Conservation (phyloP, 2,888 invertebrate species). For the Apamea monoglypha region DNA sequence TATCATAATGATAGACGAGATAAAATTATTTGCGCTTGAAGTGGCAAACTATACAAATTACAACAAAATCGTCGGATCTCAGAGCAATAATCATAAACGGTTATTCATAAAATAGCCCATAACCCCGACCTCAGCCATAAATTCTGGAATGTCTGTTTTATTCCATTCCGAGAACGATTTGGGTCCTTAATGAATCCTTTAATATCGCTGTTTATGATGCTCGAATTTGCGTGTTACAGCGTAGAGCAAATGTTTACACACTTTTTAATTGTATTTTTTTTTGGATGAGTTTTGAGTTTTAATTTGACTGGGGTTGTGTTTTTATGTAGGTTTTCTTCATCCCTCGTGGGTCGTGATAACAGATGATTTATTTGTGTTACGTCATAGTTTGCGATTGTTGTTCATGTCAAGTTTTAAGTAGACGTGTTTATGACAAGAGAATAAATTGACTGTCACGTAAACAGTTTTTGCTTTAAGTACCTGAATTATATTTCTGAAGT, state of each 20-base stretch:
- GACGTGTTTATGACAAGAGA: constrained; percentile 19
- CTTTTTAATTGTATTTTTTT: constrained; percentile 55
- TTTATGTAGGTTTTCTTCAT: neutral
- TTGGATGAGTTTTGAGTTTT: constrained; percentile 20
- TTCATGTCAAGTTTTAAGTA: neutral
- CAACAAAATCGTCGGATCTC: constrained; percentile 20
- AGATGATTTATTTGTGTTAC: constrained; percentile 19
- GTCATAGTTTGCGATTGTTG: constrained; percentile 3
- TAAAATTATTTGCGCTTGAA: constrained; percentile 11
- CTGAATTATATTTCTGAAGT: neutral
- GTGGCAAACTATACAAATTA: constrained; percentile 32
- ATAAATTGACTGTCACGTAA: constrained; percentile 25
- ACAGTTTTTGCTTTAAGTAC: neutral
- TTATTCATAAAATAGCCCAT: constrained; percentile 58
- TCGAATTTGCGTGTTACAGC: constrained; percentile 67
- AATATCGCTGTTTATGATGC: constrained; percentile 75
- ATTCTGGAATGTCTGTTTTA: constrained; percentile 73
- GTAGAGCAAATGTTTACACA: constrained; percentile 50
- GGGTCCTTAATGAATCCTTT: constrained; percentile 71
- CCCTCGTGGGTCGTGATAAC: constrained; percentile 2
- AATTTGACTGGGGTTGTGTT: constrained; percentile 29
- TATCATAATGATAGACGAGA: neutral
- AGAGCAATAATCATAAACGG: constrained; percentile 47
- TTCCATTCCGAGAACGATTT: constrained; percentile 70
- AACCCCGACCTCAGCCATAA: constrained; percentile 64